Base-by-base conservation (phyloP, 2,797 vertebrate species). In the Thripadectes ignobilis region DNA sequence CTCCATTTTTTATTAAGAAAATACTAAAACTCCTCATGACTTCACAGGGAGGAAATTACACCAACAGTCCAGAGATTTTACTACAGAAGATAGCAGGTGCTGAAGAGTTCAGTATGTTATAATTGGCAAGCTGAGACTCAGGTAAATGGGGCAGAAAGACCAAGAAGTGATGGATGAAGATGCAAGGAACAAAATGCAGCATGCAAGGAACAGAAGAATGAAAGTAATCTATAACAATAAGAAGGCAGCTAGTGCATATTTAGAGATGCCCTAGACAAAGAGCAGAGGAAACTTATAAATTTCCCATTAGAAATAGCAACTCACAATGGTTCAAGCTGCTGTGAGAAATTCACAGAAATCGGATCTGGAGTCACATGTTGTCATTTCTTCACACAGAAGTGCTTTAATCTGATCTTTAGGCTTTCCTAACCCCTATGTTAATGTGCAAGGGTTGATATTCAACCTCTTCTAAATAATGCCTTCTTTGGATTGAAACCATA, bases 341-440 rank as follows among this genome's bases (percentile, higher is more conserved):
- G 27, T 81, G 51, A 91, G 39, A 94, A 93, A 87, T 77, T 81
- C 83, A 38, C 69, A 81, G 66, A 95, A 93, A 82, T 38, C 20
- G 8, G 48, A 87, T 68, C 24, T 51, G 18, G 57, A 96, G 51
- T 82, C 49, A 26, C 12, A 81, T 32, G 27, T 80, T 86, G 69
- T 74, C 45, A 76, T 61, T 91, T 75, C 52, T 59, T 38, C 41
- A 38, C 55, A 67, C 4, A 76, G 32, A 87, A 62, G 36, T 76
- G 36, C 88, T 91, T 66, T 94, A 93, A 88, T 65, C 19, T 85
- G 30, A 85, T 26, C 34, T 83, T 68, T 52, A 27, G 30, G 57
- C 57, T 61, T 61, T 62, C 59, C 24, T 88, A 93, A 92, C 94
- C 89, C 39, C 90, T 71, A 77, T 32, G 61, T 34, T 89, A 71